Evolutionary conservation across 2,888 invertebrate species (phyloP).

Genomic region (Siphonodentalium dalli): DNA sequence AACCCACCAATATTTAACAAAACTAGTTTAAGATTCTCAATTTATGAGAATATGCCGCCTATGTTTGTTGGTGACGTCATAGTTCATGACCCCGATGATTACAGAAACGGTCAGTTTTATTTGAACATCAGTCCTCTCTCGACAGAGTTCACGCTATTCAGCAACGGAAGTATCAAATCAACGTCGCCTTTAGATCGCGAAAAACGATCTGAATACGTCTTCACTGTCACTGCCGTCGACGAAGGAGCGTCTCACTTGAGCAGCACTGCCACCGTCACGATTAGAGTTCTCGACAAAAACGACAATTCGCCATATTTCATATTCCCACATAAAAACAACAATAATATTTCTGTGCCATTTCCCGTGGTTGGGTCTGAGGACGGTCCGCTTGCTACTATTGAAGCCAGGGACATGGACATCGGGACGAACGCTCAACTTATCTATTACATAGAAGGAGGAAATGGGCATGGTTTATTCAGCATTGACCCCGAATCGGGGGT

Average conservation of each 20-base stretch:
- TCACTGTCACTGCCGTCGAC: constrained; percentile 87
- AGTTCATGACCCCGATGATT: constrained; percentile 90
- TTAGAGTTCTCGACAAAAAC: constrained; percentile 93
- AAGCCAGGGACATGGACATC: constrained; percentile 90
- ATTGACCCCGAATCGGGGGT: constrained; percentile 65
- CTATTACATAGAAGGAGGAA: constrained; percentile 82
- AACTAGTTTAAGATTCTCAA: constrained; percentile 87
- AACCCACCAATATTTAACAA: constrained; percentile 86
- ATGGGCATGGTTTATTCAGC: constrained; percentile 64
- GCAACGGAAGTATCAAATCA: constrained; percentile 82
- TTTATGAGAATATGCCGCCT: constrained; percentile 85
- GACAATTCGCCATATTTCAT: constrained; percentile 81
- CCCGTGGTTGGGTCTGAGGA: constrained; percentile 40
- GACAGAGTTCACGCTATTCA: constrained; percentile 69
- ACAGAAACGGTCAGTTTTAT: constrained; percentile 80
- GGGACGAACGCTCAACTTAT: constrained; percentile 92
- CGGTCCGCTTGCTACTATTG: constrained; percentile 69
- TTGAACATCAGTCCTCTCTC: constrained; percentile 32
- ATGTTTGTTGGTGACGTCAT: constrained; percentile 86
- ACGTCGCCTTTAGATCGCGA: constrained; percentile 86
- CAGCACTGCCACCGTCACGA: constrained; percentile 88
- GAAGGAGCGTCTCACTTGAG: constrained; percentile 73
- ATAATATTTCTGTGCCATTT: constrained; percentile 43
- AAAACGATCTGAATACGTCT: constrained; percentile 81
- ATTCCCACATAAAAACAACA: constrained; percentile 50